Evolutionary conservation across 2,113 vertebrate species (phyloP).

Genomic region (Ctenodactylus gundi): DNA sequence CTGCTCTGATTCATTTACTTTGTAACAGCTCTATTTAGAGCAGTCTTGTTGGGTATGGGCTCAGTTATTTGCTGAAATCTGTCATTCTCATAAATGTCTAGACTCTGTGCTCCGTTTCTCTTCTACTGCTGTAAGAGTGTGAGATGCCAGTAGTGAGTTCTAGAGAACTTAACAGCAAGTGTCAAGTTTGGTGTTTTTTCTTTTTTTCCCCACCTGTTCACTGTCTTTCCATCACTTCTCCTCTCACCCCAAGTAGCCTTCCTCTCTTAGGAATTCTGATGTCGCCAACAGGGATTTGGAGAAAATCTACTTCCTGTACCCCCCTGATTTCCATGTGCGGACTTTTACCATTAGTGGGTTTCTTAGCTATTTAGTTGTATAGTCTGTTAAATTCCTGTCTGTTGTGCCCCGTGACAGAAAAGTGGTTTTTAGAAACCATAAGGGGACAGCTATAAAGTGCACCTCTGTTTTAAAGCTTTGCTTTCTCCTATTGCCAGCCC

Average conservation of each 20-base stretch:
- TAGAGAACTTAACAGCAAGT: neutral
- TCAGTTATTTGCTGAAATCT: conserved; percentile 37
- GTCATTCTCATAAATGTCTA: neutral
- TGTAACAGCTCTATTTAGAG: conserved; percentile 68
- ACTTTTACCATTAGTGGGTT: conserved; percentile 17
- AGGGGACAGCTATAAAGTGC: neutral
- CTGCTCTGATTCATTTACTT: conserved; percentile 55
- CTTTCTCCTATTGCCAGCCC: neutral
- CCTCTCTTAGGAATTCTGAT: conserved; percentile 58
- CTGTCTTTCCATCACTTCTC: conserved; percentile 43
- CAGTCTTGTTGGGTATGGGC: neutral
- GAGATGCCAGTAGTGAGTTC: neutral
- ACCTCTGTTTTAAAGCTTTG: conserved; percentile 7
- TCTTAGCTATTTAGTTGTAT: neutral
- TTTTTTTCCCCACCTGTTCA: conserved; percentile 60
- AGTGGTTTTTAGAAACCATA: neutral
- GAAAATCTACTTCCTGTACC: neutral
- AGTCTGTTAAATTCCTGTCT: neutral
- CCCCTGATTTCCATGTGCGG: neutral
- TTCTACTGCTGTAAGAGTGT: neutral
- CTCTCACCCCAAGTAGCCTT: conserved; percentile 47
- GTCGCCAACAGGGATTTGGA: conserved; percentile 66
- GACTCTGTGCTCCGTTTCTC: neutral
- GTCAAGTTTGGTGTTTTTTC: neutral
- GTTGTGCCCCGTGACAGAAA: neutral